A percentile compares a stretch with the other conserved stretches of the same genome.
Evolutionary conservation across 2,113 vertebrate species (phyloP).

Genomic region (Ceratotherium simum): DNA sequence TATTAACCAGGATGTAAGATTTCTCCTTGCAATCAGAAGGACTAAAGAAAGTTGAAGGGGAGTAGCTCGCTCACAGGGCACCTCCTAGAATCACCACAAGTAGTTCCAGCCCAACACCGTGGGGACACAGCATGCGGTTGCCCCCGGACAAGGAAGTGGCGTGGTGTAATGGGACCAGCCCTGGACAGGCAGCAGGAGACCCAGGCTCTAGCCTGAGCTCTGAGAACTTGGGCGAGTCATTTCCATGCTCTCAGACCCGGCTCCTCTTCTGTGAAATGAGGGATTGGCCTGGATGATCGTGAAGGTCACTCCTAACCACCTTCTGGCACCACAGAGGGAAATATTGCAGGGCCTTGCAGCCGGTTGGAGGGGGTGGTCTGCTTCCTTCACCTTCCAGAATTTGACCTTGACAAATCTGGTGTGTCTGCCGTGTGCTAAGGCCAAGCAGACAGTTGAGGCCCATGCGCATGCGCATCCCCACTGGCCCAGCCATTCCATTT

Average conservation of each 20-base stretch:
- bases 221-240: rapidly evolving
- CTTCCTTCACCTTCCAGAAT: neutral
- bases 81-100: neutral
- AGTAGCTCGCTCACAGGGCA: rapidly evolving
- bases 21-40: neutral
- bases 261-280: neutral
- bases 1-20: neutral
- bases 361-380: neutral
- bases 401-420: neutral
- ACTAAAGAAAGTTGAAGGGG: neutral
- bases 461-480: neutral
- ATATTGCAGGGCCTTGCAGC: neutral
- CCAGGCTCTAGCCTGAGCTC: neutral
- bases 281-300: too few species aligned
- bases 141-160: neutral
- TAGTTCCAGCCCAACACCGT: neutral
- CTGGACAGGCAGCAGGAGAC: neutral
- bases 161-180: rapidly evolving
- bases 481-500: neutral
- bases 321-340: neutral
- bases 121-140: neutral
- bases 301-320: neutral
- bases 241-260: too few species aligned
- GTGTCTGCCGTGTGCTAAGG: neutral
- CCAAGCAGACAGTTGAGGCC: neutral